Percentiles rank a stretch among this genome's conserved stretches.
Evolutionary conservation across 2,888 invertebrate species (phyloP).

Genomic region (Poecilobothrus nobilitatus): DNA sequence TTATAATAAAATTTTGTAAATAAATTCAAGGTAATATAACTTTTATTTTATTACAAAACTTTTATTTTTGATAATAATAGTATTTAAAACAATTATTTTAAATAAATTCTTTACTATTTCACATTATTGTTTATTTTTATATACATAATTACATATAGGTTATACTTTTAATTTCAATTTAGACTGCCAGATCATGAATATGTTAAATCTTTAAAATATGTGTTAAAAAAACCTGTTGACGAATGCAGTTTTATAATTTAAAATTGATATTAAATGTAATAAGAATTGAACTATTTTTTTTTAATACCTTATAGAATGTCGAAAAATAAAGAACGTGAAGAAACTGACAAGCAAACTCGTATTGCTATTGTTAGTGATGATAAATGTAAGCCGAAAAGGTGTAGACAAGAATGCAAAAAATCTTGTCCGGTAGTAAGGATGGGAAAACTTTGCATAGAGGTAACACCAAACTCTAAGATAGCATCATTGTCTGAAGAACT

Average conservation of each 20-base stretch:
- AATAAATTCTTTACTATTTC: constrained; percentile 18
- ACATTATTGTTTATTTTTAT: constrained; percentile 26
- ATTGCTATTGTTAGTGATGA: constrained; percentile 97
- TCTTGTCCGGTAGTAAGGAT: constrained; percentile 97
- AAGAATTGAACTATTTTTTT: not conserved
- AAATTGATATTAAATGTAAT: not conserved
- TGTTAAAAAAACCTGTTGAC: not conserved
- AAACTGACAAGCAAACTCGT: constrained; percentile 88
- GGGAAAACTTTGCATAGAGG: constrained; percentile 99
- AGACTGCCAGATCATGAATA: not conserved
- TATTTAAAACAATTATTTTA: too few relatives aligned
- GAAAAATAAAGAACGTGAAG: constrained; percentile 64
- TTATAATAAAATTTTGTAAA: constrained; percentile 23
- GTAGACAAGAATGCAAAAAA: constrained; percentile 97
- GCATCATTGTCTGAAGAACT: constrained; percentile 95
- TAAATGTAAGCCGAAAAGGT: constrained; percentile 98
- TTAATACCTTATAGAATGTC: constrained; percentile 48
- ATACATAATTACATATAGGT: not conserved
- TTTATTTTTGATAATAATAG: not conserved
- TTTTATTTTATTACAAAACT: not conserved
- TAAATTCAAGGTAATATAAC: not conserved
- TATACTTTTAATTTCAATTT: constrained; percentile 25
- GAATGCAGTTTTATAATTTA: not conserved
- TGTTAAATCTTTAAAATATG: not conserved
- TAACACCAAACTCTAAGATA: constrained; percentile 89